Base-by-base conservation (phyloP, 2,797 vertebrate species). In the Clamator glandarius region DNA sequence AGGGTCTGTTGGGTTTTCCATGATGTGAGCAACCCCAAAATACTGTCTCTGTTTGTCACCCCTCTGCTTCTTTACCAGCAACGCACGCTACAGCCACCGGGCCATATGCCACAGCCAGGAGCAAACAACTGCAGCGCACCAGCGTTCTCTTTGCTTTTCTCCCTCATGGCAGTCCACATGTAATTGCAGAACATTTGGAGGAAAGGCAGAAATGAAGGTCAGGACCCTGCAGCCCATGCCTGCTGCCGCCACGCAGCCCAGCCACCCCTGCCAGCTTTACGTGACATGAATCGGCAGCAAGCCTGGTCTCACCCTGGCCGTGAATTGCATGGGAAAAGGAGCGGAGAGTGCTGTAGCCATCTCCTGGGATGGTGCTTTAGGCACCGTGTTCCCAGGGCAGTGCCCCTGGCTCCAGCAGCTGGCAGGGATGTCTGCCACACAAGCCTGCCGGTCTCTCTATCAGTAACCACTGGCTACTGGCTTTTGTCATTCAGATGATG, bases 121-220 rank as follows among this genome's bases (percentile, higher is more conserved):
- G 93, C 86, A 72, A 87, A 42, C 79, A 74, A 14, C 41, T 2
- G 0, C 66, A 48, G 79, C 8, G 1, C 15, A 2, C 84, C 4
- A 5, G 59, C 23, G 1, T 28, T 41, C 9, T 4, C 64, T 95
- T 96, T 92, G 89, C 89, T 90, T 90, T 94, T 21, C 84, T 77
- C 35, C 66, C 72, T 17, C 23, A 62, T 15, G 16, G 69, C 72
- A 25, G 25, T 54, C 6, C 29, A 55, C 2, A 2, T 9, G 42
- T 89, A 93, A 88, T 77, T 87, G 72, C 84, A 62, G 92, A 87
- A 84, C 67, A 94, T 78, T 84, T 33, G 83, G 83, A 84, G 66
- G 80, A 90, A 93, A 61, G 74, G 79, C 75, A 94, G 87, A 92
- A 94, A 95, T 67, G 86, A 93, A 91, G 82, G 89, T 91, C 90